Base-by-base conservation (phyloP, 2,888 invertebrate genomes). In the Sphinx pinastri region DNA sequence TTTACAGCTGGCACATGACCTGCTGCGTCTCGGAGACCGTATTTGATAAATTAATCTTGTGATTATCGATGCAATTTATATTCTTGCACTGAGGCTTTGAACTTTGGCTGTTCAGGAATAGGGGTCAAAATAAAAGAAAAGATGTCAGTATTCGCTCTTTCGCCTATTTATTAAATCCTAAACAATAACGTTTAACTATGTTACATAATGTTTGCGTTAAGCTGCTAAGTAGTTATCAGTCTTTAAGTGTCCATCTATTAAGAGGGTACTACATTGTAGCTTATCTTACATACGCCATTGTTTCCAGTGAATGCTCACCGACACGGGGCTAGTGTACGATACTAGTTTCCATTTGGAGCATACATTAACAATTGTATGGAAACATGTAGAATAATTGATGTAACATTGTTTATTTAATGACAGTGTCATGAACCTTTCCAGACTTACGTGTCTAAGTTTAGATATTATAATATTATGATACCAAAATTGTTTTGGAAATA, bases 191-290 rank as follows among this genome's bases (percentile, higher is more conserved):
- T 63, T 63, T 49, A 63, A 63, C 63, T 49, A 63, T 63, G 49
- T 63, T n/a, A n/a, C n/a, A 63, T 63, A 63, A 63, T 63, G 47
- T 19, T 55, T 55, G 47, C 49, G 49, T 63, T 63, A 63, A 63
- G 63, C 63, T 63, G 63, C 49, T 63, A 49, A 63, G 63, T 63
- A 63, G 63, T 63, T 63, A 63, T 63, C 63, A 63, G 63, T 63
- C 63, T 63, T 38, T 63, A 63, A 63, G 47, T 63, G 63, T 63
- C 63, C 63, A 63, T 63, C 63, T 16, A 63, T 63, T 63, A 63
- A 49, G 63, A 63, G 63, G 63, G 63, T 63, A 49, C 63, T 63
- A 63, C 49, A 63, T 47, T 63, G 63, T 49, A 13, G 49, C 63
- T 47, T 13, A 55, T 49, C 13, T n/a, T 63, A 19, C 63, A 63